Evolutionary conservation across 2,113 vertebrate genomes (phyloP).

Genomic region (Chloebia gouldiae): DNA sequence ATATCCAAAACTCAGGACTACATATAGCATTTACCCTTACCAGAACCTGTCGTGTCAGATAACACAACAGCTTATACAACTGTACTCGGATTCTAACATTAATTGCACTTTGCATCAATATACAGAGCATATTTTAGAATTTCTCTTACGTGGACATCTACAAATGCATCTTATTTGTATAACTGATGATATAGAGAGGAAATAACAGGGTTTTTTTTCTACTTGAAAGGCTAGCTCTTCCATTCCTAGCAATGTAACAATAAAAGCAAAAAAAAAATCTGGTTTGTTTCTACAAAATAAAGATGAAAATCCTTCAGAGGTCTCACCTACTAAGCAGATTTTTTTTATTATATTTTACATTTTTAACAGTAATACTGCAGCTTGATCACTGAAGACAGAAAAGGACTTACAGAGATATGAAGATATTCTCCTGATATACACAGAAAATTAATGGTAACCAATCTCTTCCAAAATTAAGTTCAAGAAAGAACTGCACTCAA

Average conservation of each 20-base stretch:
- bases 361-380: neutral
- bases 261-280: neutral
- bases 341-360: neutral
- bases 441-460: neutral
- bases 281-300: neutral
- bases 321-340: neutral
- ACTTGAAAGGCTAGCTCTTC: neutral
- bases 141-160: neutral
- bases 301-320: neutral
- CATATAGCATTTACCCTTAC: neutral
- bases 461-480: neutral
- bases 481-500: neutral
- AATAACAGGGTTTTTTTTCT: accelerated
- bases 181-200: neutral
- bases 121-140: neutral
- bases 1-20: neutral
- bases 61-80: neutral
- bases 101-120: neutral
- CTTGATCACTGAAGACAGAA: neutral
- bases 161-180: neutral
- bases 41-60: neutral
- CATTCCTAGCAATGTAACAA: neutral
- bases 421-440: neutral
- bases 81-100: neutral
- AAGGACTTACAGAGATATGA: neutral